Conservation (phyloP, 1,140 invertebrate species). For the Helicoverpa zea region DNA sequence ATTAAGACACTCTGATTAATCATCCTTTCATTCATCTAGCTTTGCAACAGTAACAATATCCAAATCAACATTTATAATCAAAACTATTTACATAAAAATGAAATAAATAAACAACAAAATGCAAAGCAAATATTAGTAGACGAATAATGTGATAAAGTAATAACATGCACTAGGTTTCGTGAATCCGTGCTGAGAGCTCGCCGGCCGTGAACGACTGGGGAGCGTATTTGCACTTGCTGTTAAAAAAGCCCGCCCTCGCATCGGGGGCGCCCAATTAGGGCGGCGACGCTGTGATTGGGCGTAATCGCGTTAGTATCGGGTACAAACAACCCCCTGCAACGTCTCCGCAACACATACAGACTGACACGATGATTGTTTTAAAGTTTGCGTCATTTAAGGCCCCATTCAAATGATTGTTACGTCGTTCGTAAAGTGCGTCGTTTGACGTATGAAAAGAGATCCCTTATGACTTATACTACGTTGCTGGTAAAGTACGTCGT, state of each 20-base stretch:
- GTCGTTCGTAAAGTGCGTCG: not conserved
- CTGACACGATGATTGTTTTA: constrained; percentile 22
- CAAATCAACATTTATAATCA: not conserved
- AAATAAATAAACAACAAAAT: constrained; percentile 9
- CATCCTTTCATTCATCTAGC: not conserved
- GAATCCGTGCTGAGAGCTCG: not conserved
- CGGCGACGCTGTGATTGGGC: constrained; percentile 83
- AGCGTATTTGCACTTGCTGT: constrained; percentile 79
- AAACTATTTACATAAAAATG: not conserved
- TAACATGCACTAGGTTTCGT: constrained; percentile 32
- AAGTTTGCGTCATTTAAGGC: constrained; percentile 19
- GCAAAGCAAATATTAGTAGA: constrained; percentile 16
- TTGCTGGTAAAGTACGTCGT: not conserved
- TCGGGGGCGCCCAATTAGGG: constrained; percentile 81
- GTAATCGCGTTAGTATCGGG: constrained; percentile 84
- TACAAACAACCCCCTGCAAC: constrained; percentile 67
- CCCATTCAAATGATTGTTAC: constrained; percentile 21
- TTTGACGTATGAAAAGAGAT: too few species aligned
- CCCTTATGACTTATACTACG: too few species aligned
- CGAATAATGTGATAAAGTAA: constrained; percentile 11
- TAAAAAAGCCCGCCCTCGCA: constrained; percentile 83
- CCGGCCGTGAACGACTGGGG: constrained; percentile 28
- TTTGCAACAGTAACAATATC: not conserved
- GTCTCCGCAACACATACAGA: constrained; percentile 21
- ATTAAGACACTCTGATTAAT: too few species aligned